These are phyloP conservation scores for Drosophila oshimai DNA, from an alignment of 1,140 invertebrate genomes.

Conservation along the genomic window DNA sequence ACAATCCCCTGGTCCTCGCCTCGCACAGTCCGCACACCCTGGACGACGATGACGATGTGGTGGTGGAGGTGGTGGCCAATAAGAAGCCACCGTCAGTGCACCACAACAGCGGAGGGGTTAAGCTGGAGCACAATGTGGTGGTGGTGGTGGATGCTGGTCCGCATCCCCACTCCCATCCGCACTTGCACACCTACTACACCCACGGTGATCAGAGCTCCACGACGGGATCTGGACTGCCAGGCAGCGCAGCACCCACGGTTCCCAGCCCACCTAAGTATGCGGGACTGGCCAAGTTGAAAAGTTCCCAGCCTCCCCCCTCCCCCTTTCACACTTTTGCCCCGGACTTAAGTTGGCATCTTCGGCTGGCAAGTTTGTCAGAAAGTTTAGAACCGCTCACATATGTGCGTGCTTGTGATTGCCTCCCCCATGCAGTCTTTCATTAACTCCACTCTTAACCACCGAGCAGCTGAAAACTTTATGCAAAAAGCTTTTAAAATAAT, in stretches of 20 bases:
- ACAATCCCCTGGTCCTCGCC: constrained; percentile 77
- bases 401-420: constrained; percentile 7
- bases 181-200: constrained; percentile 59
- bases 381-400: constrained; percentile 9
- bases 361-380: constrained; percentile 45
- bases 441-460: constrained; percentile 62
- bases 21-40: constrained; percentile 77
- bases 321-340: background rate
- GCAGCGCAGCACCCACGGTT: constrained; percentile 12
- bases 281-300: constrained; percentile 26
- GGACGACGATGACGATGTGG: constrained; percentile 71
- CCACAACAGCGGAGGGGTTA: constrained; percentile 10
- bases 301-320: background rate
- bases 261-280: constrained; percentile 60
- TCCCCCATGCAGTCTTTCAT: constrained; percentile 38
- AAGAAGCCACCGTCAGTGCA: constrained; percentile 17
- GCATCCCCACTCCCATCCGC: constrained; percentile 43
- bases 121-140: constrained; percentile 66
- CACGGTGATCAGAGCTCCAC: constrained; percentile 56
- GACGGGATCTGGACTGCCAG: constrained; percentile 28
- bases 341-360: constrained; percentile 39
- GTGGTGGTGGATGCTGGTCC: constrained; percentile 70
- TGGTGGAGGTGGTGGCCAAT: constrained; percentile 44
- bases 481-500: constrained; percentile 82
- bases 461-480: constrained; percentile 61